Base-by-base conservation (phyloP, 2,113 vertebrate species). In the Peromyscus californicus region DNA sequence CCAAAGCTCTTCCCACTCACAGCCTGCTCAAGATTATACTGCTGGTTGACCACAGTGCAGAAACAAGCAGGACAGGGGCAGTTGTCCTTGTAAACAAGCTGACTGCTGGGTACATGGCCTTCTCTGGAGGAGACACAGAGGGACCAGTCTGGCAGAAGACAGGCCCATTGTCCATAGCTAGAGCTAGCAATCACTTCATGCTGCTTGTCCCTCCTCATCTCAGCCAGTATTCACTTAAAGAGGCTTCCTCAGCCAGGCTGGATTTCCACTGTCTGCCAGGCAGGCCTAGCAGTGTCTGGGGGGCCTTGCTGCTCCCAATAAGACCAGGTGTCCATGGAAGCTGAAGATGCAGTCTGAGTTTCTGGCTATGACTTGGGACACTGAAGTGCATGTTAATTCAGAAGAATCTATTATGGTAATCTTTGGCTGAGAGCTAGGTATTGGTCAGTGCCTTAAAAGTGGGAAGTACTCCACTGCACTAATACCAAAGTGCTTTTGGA, bases 241-340 rank as follows among this genome's bases (percentile, higher is more conserved):
- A 98, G 92, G 74, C 76, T 94, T 97, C 93, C 88, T 95, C 89
- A 96, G 90, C 88, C 91, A 92, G 84, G 90, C 48, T 95, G 87
- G 90, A 76, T 97, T 98, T 98, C 96, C 94, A 79, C 69, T 97
- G 90, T 92, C 80, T 98, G 84, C 91, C 80, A 92, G 95, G 7
- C n/a, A 82, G 3, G 3, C n/a, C 86, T 12, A 63, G 72, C 63
- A 78, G 70, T 96, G 48, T 94, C 90, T 95, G 42, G 5, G 17
- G 92, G 92, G 89, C 69, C 83, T 93, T 97, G 61, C 8, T 97
- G 96, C 95, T 98, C 91, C 92, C 96, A 90, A 94, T 54, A 80
- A 97, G 96, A 89, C 90, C 93, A 94, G 70, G 57, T 94, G 97
- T 4, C 1, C 22, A 33, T 15, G 31, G 90, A 94, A 88, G 83